Percentiles rank a stretch among this genome's conserved stretches.
These are phyloP conservation scores for Scatophagus argus DNA, from an alignment of 2,113 vertebrate genomes.

Conservation along the genomic window DNA sequence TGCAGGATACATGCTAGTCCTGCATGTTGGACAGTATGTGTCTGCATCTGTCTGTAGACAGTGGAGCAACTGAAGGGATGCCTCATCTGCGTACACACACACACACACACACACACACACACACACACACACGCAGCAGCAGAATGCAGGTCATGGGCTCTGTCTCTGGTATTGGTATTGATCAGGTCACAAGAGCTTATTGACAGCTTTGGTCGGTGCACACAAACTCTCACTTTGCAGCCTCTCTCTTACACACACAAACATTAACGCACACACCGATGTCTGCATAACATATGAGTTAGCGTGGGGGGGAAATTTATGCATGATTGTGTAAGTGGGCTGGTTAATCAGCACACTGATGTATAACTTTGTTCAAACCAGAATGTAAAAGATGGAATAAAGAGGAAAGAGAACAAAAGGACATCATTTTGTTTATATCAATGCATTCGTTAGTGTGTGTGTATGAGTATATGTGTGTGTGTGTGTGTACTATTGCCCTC, in stretches of 20 bases:
- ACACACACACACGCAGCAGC: slow-evolving; percentile 24
- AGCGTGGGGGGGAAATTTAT: slow-evolving; percentile 61
- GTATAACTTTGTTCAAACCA: slow-evolving; percentile 50
- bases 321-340: slow-evolving; percentile 71
- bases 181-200: slow-evolving; percentile 74
- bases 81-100: slow-evolving; percentile 32
- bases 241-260: slow-evolving; percentile 12
- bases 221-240: slow-evolving; percentile 42
- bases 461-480: background rate
- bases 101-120: slow-evolving; percentile 13
- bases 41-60: slow-evolving; percentile 19
- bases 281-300: slow-evolving; percentile 28
- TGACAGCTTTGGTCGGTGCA: slow-evolving; percentile 59
- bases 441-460: slow-evolving; percentile 8
- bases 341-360: slow-evolving; percentile 54
- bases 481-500: slow-evolving; percentile 47
- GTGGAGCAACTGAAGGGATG: slow-evolving; percentile 17
- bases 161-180: slow-evolving; percentile 71
- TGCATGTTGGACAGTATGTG: slow-evolving; percentile 2
- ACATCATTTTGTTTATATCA: slow-evolving; percentile 49
- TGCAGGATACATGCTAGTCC: background rate
- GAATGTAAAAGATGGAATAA: slow-evolving; percentile 44
- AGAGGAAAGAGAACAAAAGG: slow-evolving; percentile 67
- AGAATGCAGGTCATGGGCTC: slow-evolving; percentile 77
- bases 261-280: slow-evolving; percentile 21